Percentiles rank a stretch among this genome's conserved stretches.
Evolutionary conservation across 2,797 vertebrate species (phyloP).

Genomic region (Sandelia bainsii): DNA sequence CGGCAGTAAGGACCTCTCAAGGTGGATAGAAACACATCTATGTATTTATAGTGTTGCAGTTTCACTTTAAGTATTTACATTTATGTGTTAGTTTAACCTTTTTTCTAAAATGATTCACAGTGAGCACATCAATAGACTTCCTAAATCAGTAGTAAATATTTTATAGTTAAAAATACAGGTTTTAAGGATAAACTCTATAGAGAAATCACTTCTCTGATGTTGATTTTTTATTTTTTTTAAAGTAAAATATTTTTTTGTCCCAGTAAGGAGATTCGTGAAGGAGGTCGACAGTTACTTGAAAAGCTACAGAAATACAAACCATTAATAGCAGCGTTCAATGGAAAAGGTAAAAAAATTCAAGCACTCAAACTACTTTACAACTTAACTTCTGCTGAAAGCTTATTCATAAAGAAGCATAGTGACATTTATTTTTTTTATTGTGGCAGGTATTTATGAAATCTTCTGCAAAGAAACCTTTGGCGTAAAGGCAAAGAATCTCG

Average conservation of each 20-base stretch:
- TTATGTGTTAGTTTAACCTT: background rate
- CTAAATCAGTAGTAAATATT: too few species aligned
- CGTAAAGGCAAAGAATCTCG: constrained; percentile 95
- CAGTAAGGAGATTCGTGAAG: constrained; percentile 99
- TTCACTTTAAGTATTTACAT: background rate
- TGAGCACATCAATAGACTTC: too few species aligned
- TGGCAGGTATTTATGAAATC: constrained; percentile 97
- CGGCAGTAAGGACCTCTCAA: constrained; percentile 98
- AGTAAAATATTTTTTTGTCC: constrained; percentile 23
- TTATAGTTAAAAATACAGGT: too few species aligned
- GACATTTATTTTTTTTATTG: background rate
- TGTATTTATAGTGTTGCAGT: background rate
- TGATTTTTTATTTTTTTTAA: background rate
- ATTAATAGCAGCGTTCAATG: constrained; percentile 97
- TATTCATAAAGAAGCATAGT: background rate
- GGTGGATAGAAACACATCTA: constrained; percentile 73
- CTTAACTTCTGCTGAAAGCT: background rate
- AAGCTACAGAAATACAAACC: constrained; percentile 96
- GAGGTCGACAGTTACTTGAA: constrained; percentile 94
- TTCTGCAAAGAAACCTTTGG: constrained; percentile 99
- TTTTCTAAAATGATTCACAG: background rate
- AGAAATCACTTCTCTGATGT: background rate
- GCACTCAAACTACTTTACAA: background rate
- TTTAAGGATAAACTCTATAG: too few species aligned
- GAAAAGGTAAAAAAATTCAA: constrained; percentile 82